Percentiles rank a stretch among this genome's conserved stretches.
phyloP scores from a whole-genome alignment of 2,888 invertebrate species.

The Entomobrya multifasciata region DNA sequence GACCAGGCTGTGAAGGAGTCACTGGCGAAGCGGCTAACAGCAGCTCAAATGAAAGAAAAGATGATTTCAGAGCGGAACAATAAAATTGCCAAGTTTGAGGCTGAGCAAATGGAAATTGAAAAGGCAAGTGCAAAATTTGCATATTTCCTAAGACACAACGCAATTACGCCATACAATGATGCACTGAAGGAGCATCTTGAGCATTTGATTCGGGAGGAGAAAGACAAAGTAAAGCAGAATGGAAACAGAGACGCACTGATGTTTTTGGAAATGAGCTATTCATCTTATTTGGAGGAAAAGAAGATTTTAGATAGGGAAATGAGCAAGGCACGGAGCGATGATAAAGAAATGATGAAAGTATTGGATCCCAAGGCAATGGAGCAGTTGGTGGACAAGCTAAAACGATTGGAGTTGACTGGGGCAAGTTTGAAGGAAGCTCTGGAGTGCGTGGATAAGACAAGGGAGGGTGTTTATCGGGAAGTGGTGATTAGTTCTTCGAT shows the following conservation, averaged over 20 bases:
- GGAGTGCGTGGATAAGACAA: no score
- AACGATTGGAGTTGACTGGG: no score
- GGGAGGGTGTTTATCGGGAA: no score
- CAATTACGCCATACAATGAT: conserved; percentile 71
- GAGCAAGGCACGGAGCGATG: no score
- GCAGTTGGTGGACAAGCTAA: no score
- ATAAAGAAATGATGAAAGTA: no score
- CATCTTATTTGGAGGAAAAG: conserved; percentile 37
- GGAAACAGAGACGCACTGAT: background rate
- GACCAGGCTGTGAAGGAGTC: conserved; percentile 14
- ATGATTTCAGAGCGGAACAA: background rate
- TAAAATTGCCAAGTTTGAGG: background rate
- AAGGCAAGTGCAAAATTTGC: conserved; percentile 42
- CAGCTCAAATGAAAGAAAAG: conserved; percentile 1
- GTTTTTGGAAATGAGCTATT: background rate
- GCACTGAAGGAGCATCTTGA: conserved; percentile 52
- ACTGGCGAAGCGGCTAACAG: background rate
- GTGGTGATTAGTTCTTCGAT: no score
- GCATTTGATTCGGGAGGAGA: conserved; percentile 57
- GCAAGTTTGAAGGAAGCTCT: no score
- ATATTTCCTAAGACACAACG: conserved; percentile 56
- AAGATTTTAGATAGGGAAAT: background rate
- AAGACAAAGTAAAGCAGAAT: conserved; percentile 15
- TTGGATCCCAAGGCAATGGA: no score
- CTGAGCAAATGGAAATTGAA: conserved; percentile 30